Conservation (phyloP, 2,888 invertebrate species). For the Ditula angustiorana region DNA sequence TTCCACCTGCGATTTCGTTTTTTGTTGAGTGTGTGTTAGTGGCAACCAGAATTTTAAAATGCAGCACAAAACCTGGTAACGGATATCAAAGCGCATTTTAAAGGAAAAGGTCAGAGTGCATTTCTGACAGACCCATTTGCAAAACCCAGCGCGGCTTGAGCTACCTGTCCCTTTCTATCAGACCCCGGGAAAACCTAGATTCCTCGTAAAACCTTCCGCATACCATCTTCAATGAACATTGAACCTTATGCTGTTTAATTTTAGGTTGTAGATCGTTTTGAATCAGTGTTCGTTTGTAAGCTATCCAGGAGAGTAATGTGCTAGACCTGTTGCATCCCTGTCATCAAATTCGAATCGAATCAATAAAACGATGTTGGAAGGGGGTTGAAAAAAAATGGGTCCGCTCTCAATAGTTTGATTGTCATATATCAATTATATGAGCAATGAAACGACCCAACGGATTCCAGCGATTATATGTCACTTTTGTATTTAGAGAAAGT, state of each 20-base stretch:
- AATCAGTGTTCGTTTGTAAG: slow-evolving; percentile 1
- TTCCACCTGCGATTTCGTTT: no score
- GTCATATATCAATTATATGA: no score
- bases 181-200: slow-evolving; percentile 74
- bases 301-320: slow-evolving; percentile 8
- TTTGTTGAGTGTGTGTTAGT: slow-evolving; percentile 8
- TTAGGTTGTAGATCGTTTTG: slow-evolving; percentile 6
- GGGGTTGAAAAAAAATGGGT: slow-evolving; percentile 40
- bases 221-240: slow-evolving; percentile 52
- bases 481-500: neutral
- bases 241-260: slow-evolving; percentile 57
- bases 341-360: slow-evolving; percentile 50
- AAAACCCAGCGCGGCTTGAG: slow-evolving; percentile 54
- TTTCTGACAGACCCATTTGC: slow-evolving; percentile 53
- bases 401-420: slow-evolving; percentile 30
- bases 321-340: slow-evolving; percentile 42
- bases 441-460: no score
- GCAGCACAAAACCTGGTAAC: slow-evolving; percentile 46
- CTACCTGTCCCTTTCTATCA: slow-evolving; percentile 70
- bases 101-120: slow-evolving; percentile 61
- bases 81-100: slow-evolving; percentile 40
- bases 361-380: slow-evolving; percentile 46
- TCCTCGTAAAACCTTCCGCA: slow-evolving; percentile 56
- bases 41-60: slow-evolving; percentile 6
- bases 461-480: no score